Percentiles rank a stretch among this genome's conserved stretches.
These are phyloP conservation scores for Amazona ochrocephala DNA, from an alignment of 2,797 vertebrate genomes.

Conservation along the genomic window DNA sequence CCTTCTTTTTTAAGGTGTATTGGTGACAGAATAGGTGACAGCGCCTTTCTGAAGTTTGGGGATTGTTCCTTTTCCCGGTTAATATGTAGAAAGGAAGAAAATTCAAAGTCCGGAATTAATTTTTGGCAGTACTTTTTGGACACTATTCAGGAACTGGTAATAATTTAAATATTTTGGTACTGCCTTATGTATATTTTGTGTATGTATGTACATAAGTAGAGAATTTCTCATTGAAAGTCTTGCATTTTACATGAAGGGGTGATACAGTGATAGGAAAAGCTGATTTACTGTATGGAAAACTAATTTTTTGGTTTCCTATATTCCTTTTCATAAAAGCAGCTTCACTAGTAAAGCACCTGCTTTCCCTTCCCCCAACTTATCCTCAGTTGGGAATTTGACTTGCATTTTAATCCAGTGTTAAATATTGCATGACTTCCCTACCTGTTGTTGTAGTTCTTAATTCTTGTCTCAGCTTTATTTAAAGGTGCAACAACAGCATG, in stretches of 20 bases:
- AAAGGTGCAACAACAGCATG: constrained; percentile 71
- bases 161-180: neutral
- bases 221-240: neutral
- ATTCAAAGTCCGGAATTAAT: neutral
- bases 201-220: neutral
- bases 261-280: neutral
- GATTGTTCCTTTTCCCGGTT: neutral
- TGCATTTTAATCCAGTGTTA: constrained; percentile 53
- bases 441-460: constrained; percentile 73
- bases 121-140: neutral
- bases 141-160: neutral
- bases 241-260: neutral
- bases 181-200: neutral
- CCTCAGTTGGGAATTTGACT: constrained; percentile 35
- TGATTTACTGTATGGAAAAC: neutral
- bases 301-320: neutral
- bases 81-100: neutral
- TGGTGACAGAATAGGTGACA: neutral
- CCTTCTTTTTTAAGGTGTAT: neutral
- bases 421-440: constrained; percentile 70
- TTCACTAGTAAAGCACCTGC: neutral
- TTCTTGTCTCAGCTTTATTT: constrained; percentile 74
- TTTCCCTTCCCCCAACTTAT: neutral
- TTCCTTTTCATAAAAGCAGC: neutral
- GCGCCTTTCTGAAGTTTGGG: neutral